A percentile compares a stretch with the other conserved stretches of the same genome.
phyloP scores from a whole-genome alignment of 2,888 invertebrate genomes.

The Orthosia incerta region DNA sequence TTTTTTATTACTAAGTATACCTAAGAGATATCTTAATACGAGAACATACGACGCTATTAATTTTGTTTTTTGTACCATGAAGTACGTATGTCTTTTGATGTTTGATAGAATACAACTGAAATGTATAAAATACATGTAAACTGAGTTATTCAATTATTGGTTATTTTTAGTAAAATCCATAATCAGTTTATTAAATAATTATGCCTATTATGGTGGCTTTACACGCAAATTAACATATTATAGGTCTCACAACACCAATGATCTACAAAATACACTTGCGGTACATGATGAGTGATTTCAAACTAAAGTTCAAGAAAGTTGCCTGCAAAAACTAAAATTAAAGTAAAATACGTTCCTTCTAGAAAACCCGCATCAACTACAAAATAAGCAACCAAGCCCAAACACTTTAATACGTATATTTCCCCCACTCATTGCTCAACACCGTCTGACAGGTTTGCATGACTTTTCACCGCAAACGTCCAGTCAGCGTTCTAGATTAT shows the following conservation, averaged over 20 bases:
- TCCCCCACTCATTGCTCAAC: slow-evolving; percentile 70
- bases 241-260: neutral
- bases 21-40: neutral
- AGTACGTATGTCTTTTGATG: neutral
- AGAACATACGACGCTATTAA: too few relatives aligned
- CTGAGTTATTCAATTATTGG: neutral
- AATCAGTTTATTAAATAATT: neutral
- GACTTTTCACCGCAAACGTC: slow-evolving; percentile 88
- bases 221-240: neutral
- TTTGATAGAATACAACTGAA: neutral
- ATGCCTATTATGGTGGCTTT: neutral
- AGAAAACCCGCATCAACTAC: slow-evolving; percentile 15
- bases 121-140: too few relatives aligned
- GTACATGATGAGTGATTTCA: neutral
- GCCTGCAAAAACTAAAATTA: neutral
- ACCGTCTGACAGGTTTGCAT: slow-evolving; percentile 76
- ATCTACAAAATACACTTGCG: neutral
- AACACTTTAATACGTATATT: slow-evolving; percentile 61
- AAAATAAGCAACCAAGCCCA: slow-evolving; percentile 28
- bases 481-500: slow-evolving; percentile 84
- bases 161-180: too few relatives aligned
- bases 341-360: neutral
- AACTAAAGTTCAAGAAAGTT: neutral
- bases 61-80: too few relatives aligned
- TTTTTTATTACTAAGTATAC: neutral